Evolutionary conservation across 2,888 invertebrate genomes (phyloP).

Genomic region (Drosophila parthenogenetica): DNA sequence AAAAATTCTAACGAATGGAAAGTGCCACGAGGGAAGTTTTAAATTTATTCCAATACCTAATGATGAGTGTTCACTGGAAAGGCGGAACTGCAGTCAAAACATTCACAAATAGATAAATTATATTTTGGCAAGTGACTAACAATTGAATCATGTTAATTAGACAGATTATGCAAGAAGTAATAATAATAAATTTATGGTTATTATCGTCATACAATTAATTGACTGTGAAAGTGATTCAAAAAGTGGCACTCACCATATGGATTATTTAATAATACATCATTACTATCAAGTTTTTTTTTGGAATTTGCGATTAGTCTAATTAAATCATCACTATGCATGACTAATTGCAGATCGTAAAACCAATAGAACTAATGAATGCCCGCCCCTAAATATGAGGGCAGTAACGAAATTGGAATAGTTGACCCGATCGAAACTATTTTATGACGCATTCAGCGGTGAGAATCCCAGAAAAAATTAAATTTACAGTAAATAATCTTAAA

Average conservation of each 20-base stretch:
- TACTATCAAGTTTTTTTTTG: slow-evolving; percentile 17
- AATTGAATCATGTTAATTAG: slow-evolving; percentile 25
- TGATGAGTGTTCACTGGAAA: slow-evolving; percentile 30
- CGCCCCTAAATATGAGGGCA: slow-evolving; percentile 8
- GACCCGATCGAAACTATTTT: not conserved
- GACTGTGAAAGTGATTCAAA: not conserved
- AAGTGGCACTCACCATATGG: not conserved
- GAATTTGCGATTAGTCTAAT: slow-evolving; percentile 33
- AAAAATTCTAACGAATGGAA: slow-evolving; percentile 30
- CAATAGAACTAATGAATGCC: slow-evolving; percentile 31
- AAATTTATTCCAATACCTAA: slow-evolving; percentile 2
- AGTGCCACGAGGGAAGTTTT: slow-evolving; percentile 16
- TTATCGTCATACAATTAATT: slow-evolving; percentile 11
- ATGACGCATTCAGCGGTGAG: slow-evolving; percentile 24
- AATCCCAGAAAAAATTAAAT: slow-evolving; percentile 8
- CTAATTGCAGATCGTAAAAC: not conserved
- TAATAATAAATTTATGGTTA: not conserved
- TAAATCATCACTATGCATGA: slow-evolving; percentile 25
- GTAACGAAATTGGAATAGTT: not conserved
- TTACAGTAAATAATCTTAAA: not conserved
- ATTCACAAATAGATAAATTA: not conserved
- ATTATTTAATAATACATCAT: slow-evolving; percentile 7
- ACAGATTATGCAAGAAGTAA: not conserved
- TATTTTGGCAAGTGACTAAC: too few species aligned
- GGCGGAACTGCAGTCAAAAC: slow-evolving; percentile 14